phyloP scores from a whole-genome alignment of 2,888 invertebrate genomes.

The Ethmia dodecea region DNA sequence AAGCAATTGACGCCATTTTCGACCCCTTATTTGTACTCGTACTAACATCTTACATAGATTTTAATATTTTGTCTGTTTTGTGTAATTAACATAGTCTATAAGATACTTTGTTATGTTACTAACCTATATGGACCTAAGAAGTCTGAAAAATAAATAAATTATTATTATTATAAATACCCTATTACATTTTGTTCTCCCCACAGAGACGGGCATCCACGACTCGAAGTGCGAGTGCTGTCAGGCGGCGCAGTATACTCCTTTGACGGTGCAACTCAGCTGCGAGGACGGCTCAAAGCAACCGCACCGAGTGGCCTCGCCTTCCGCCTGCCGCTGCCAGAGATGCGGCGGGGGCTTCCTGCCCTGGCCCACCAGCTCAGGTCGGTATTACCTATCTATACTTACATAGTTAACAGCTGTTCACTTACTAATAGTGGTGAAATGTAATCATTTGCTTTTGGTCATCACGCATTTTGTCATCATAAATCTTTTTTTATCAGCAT shows the following conservation, averaged over 20 bases:
- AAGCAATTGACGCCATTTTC: too few species aligned
- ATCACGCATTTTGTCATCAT: too few species aligned
- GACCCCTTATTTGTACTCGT: too few species aligned
- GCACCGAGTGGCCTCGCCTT: conserved; percentile 49
- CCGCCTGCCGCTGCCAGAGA: conserved; percentile 36
- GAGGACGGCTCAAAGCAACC: conserved; percentile 35
- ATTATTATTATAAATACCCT: not conserved
- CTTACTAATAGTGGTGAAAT: too few species aligned
- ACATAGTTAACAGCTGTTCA: too few species aligned
- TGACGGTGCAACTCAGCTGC: conserved; percentile 47
- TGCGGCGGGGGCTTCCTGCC: conserved; percentile 24
- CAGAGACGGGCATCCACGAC: conserved; percentile 77
- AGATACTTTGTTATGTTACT: too few species aligned
- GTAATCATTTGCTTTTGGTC: too few species aligned
- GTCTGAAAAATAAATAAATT: not conserved
- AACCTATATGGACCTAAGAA: too few species aligned
- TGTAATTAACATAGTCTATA: too few species aligned
- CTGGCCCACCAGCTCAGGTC: conserved; percentile 11
- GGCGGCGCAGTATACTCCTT: conserved; percentile 42
- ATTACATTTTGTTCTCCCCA: not conserved
- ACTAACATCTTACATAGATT: too few species aligned
- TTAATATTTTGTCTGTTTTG: too few species aligned
- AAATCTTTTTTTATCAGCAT: too few species aligned
- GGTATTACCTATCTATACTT: not conserved
- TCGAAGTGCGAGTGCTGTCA: conserved; percentile 78